Evolutionary conservation across 2,888 invertebrate genomes (phyloP), one percentile per base, ranked within the genome.

Genomic region (Chloroclystis v-ata): DNA sequence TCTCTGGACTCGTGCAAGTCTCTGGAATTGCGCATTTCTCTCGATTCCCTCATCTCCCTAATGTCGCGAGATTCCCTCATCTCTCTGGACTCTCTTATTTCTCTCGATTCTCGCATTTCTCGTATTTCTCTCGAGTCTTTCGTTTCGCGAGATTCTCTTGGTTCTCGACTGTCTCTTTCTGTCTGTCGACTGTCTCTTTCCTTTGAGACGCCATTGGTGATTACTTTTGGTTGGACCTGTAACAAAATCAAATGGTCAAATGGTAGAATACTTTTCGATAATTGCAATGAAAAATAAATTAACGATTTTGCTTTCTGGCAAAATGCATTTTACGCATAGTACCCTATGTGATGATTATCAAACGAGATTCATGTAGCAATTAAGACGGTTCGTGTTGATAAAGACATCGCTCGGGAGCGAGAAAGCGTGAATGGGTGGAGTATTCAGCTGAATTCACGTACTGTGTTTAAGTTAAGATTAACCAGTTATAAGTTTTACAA

Each of bases 201-300:
- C 56, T 85, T 85, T 63, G 82, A 42, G 67, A 87, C 59, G 69
- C 89, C 79, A 80, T 89, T 85, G 60, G 83, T 82, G 28, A 77
- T 81, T 48, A 86, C 78, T 67, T 85, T 85, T 53, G 78, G 85
- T 81, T 83, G 87, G 67, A 85, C 79, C 86, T 85, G 79, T 32
- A 78, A 89, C 86, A 72, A 81, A 29, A n/a, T n/a, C n/a, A n/a
- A n/a, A n/a, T n/a, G n/a, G n/a, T n/a, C n/a, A n/a, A n/a, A n/a
- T n/a, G n/a, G n/a, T n/a, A n/a, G n/a, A n/a, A n/a, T n/a, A n/a
- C n/a, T n/a, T n/a, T n/a, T n/a, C n/a, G n/a, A 20, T 20, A 4
- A 20, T 20, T 20, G 2, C 20, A 20, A 20, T 4, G 20, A 20
- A n/a, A n/a, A 20, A 20, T 5, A 2, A 20, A 4, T 20, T 20